Percentiles rank a stretch among this genome's conserved stretches.
These are phyloP conservation scores for Heliopora coerulea DNA, from an alignment of 92 coral and sea anemone genomes.

Conservation along the genomic window DNA sequence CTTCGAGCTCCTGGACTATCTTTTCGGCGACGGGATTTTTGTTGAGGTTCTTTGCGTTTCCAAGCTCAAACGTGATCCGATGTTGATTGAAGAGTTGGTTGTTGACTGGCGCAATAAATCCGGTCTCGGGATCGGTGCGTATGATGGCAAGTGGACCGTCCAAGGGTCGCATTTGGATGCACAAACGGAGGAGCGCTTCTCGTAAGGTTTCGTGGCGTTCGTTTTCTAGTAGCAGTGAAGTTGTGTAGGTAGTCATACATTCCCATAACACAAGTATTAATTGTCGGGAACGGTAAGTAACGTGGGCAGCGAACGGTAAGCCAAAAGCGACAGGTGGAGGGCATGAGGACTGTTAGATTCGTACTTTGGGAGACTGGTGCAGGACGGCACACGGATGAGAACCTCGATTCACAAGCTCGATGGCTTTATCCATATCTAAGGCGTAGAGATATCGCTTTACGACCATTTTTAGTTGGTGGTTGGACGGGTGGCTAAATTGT, in stretches of 20 bases:
- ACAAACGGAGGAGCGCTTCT: conserved; percentile 11
- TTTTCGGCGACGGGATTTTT: conserved; percentile 52
- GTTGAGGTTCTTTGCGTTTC: conserved; percentile 32
- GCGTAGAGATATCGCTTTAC: too few relatives aligned
- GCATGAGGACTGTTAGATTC: conserved; percentile 46
- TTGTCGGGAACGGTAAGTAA: conserved; percentile 30
- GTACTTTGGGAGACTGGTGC: conserved; percentile 30
- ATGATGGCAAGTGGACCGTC: too few relatives aligned
- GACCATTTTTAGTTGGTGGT: too few relatives aligned
- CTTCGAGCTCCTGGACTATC: conserved; percentile 54
- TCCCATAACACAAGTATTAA: conserved; percentile 39
- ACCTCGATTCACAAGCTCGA: conserved; percentile 38
- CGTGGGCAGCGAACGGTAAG: conserved; percentile 31
- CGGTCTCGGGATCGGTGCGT: too few relatives aligned
- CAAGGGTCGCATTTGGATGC: not conserved
- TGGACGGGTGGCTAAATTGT: too few relatives aligned
- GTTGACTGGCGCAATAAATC: not conserved
- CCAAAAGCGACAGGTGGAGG: conserved; percentile 26
- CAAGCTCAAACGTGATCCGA: conserved; percentile 37
- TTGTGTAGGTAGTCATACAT: conserved; percentile 32
- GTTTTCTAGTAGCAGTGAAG: conserved; percentile 10
- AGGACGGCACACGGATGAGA: conserved; percentile 60
- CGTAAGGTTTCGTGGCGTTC: conserved; percentile 27
- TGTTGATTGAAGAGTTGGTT: conserved; percentile 36
- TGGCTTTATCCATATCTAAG: conserved; percentile 56